phyloP scores from a whole-genome alignment of 2,888 invertebrate genomes.

The Allolobophora icterica region DNA sequence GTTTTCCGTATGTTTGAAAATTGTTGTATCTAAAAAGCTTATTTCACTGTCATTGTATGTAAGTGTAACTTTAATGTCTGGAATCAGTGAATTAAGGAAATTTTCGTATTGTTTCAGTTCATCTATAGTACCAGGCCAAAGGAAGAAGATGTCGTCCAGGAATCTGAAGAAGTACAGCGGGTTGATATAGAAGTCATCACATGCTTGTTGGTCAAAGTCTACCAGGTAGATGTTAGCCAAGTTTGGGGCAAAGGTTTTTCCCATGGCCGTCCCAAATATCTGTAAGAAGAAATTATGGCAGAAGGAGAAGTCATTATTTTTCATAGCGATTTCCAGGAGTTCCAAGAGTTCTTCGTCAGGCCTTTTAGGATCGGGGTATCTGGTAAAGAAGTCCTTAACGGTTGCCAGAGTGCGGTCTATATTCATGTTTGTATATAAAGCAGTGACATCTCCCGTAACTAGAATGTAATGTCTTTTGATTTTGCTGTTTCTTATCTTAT shows the following conservation, averaged over 20 bases:
- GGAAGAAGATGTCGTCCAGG: background rate
- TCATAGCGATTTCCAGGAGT: background rate
- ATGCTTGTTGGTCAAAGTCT: background rate
- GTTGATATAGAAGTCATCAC: no score
- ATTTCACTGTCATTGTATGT: no score
- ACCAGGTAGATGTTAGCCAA: background rate
- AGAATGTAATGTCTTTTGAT: background rate
- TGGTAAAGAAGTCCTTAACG: no score
- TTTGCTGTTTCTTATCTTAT: background rate
- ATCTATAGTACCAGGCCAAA: background rate
- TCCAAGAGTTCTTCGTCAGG: background rate
- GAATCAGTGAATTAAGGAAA: background rate
- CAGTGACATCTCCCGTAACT: background rate
- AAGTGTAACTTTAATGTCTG: background rate
- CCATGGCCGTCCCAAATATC: constrained; percentile 5
- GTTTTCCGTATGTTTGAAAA: background rate
- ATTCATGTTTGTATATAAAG: constrained; percentile 6
- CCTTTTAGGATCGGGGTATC: background rate
- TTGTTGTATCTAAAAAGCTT: no score
- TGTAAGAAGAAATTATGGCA: background rate
- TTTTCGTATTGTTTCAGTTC: background rate
- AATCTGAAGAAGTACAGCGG: background rate
- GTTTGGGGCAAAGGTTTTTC: background rate
- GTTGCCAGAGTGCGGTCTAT: background rate
- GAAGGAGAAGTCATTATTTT: constrained; percentile 5